Evolutionary conservation across 2,888 invertebrate genomes (phyloP).

Genomic region (Rotaria socialis): DNA sequence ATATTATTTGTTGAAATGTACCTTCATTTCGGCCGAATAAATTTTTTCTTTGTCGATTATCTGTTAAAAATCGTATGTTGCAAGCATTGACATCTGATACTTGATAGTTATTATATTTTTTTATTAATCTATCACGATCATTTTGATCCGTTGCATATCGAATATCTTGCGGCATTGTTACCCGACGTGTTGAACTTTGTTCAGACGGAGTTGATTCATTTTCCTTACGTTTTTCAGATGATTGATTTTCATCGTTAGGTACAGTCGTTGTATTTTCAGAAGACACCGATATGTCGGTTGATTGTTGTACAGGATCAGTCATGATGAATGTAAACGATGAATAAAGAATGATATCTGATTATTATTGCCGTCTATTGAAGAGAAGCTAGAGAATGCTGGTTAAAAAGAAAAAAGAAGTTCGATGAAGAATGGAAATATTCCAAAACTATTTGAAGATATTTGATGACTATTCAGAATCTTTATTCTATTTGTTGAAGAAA

Average conservation of each 20-base stretch:
- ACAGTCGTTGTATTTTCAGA: not conserved
- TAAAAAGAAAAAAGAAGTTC: not conserved
- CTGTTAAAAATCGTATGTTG: conserved; percentile 19
- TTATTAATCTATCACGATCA: not conserved
- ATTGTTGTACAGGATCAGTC: not conserved
- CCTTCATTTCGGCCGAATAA: conserved; percentile 10
- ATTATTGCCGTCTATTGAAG: not conserved
- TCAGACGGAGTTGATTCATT: not conserved
- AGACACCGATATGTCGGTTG: not conserved
- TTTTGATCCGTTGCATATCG: not conserved
- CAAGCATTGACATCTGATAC: not conserved
- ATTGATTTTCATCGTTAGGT: not conserved
- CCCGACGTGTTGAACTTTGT: not conserved
- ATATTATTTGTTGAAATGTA: not conserved
- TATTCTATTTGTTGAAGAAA: not conserved
- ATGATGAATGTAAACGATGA: not conserved
- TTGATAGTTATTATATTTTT: conserved; percentile 1
- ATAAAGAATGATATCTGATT: not conserved
- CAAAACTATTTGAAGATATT: not conserved
- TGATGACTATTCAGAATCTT: not conserved
- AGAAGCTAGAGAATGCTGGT: not conserved
- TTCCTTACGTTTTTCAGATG: not conserved
- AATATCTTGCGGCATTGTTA: conserved; percentile 22
- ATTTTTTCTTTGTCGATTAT: not conserved
- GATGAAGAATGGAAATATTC: not conserved